Base-by-base conservation (phyloP, 2,888 invertebrate species). In the Rhabditoides inermis region DNA sequence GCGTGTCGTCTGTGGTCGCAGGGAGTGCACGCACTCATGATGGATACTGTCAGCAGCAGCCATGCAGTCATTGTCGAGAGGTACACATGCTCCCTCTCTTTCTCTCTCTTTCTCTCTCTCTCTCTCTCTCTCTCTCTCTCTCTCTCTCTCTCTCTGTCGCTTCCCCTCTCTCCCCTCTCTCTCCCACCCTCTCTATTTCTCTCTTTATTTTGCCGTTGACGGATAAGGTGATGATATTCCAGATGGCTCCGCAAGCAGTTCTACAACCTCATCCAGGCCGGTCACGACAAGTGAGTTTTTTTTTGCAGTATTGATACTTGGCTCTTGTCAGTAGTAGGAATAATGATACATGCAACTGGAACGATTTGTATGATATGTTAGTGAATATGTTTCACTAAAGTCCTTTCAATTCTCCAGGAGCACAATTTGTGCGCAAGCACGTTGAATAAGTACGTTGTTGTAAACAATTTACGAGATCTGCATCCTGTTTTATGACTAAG, bases 161-260 rank as follows among this genome's bases (percentile, higher is more conserved):
- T 32, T 32, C 7, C 10, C 15, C 32, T 32, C 32, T 32, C 15
- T 15, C 10, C 32, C 15, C 32, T 32, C 32, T 32, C 32, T 32
- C 32, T 32, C 15, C 32, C n/a, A n/a, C n/a, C n/a, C n/a, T n/a
- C n/a, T n/a, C n/a, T n/a, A n/a, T n/a, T n/a, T n/a, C n/a, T n/a
- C n/a, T n/a, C n/a, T n/a, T n/a, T n/a, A n/a, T 49, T 15, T 50
- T 35, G 2, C 41, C 42, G n/a, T n/a, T n/a, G n/a, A n/a, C n/a
- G n/a, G n/a, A n/a, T n/a, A n/a, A n/a, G n/a, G n/a, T n/a, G n/a
- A n/a, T n/a, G n/a, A n/a, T n/a, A n/a, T n/a, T n/a, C n/a, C n/a
- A n/a, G 73, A 23, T 75, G 70, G 61, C 55, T 76, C 25, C 56
- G 65, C 25, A 75, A 75, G 44, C 68, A 74, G 54, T 74, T 72